Percentiles rank a stretch among this genome's conserved stretches.
Conservation (phyloP, 2,113 vertebrate genomes). For the Megalops atlanticus region DNA sequence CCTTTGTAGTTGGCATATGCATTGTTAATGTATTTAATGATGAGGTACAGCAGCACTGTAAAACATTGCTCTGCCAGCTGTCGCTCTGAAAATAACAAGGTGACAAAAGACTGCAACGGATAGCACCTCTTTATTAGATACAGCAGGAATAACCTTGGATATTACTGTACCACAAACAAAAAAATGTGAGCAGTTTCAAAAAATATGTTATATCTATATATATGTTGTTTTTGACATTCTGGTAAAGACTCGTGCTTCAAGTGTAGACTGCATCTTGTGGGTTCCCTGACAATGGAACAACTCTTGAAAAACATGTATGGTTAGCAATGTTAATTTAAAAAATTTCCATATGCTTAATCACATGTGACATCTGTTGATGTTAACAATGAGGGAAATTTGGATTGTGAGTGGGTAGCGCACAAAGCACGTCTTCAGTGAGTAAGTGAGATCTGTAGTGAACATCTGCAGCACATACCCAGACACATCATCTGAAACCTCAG, state of each 20-base stretch:
- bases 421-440: neutral
- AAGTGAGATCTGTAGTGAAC: too few relatives aligned
- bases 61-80: neutral
- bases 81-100: neutral
- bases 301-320: too few relatives aligned
- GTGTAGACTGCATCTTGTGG: neutral
- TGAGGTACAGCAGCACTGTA: constrained; percentile 63
- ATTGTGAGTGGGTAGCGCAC: neutral
- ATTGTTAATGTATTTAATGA: constrained; percentile 63
- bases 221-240: neutral
- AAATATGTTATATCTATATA: too few relatives aligned
- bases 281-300: too few relatives aligned
- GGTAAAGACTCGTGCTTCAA: neutral
- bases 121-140: neutral
- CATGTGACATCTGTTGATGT: neutral
- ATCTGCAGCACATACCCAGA: neutral
- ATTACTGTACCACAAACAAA: neutral
- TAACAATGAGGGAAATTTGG: neutral
- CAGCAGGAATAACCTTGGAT: too few relatives aligned
- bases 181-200: too few relatives aligned
- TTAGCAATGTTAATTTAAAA: too few relatives aligned
- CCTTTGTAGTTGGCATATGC: constrained; percentile 64
- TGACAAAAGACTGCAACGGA: neutral
- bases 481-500: too few relatives aligned
- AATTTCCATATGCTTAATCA: neutral